These are phyloP conservation scores for Microchrysa polita DNA, from an alignment of 2,888 invertebrate genomes.

Conservation along the genomic window DNA sequence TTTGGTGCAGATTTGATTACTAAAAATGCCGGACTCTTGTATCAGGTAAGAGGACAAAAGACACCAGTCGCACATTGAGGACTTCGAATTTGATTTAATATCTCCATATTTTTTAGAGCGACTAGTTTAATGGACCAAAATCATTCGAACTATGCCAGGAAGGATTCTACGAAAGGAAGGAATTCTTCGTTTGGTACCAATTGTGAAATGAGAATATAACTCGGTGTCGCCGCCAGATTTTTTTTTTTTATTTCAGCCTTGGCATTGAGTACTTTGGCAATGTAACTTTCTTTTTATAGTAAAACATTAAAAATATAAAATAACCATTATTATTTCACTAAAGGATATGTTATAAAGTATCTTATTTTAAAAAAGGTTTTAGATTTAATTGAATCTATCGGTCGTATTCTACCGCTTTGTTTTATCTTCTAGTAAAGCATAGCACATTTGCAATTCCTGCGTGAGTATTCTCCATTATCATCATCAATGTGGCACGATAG, in stretches of 20 bases:
- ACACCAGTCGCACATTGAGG: not conserved
- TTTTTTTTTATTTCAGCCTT: constrained; percentile 85
- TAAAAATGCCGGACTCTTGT: constrained; percentile 75
- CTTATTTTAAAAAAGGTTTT: too few species aligned
- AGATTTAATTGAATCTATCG: too few species aligned
- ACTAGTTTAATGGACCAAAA: constrained; percentile 68
- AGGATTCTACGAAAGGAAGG: constrained; percentile 62
- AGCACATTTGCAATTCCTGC: too few species aligned
- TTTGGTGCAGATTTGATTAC: constrained; percentile 73
- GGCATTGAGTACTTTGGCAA: constrained; percentile 87
- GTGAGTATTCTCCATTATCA: too few species aligned
- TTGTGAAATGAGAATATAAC: constrained; percentile 77
- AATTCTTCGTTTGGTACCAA: constrained; percentile 71
- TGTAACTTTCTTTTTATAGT: too few species aligned
- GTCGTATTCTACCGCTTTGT: too few species aligned
- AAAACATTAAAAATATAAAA: too few species aligned
- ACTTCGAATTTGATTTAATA: not conserved
- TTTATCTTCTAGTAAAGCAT: too few species aligned
- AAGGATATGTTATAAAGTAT: too few species aligned
- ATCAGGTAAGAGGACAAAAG: constrained; percentile 63
- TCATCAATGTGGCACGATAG: too few species aligned
- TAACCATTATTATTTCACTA: too few species aligned
- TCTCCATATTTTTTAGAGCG: constrained; percentile 69
- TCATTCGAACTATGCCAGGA: constrained; percentile 68
- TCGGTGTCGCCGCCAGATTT: constrained; percentile 86